Conservation (phyloP, 1,140 invertebrate species). For the Heliconius hewitsoni region DNA sequence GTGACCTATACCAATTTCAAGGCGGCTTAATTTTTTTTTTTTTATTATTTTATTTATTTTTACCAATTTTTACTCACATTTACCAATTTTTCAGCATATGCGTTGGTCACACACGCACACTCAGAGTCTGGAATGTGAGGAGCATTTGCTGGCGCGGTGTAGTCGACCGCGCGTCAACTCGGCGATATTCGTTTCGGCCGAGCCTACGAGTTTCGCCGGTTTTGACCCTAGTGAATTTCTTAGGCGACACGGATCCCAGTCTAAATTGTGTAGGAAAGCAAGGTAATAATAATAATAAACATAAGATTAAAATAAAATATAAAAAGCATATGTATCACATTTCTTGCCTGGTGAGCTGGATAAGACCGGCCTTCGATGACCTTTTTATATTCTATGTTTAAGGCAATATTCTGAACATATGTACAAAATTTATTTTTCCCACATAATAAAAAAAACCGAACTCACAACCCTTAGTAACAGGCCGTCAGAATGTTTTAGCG, state of each 20-base stretch:
- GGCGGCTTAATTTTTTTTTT: too few species aligned
- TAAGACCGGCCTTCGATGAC: too few species aligned
- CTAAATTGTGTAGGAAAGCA: slow-evolving; percentile 88
- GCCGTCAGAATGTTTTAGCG: too few species aligned
- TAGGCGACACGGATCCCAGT: slow-evolving; percentile 88
- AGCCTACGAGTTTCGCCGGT: slow-evolving; percentile 87
- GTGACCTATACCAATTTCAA: neutral
- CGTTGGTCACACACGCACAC: slow-evolving; percentile 84
- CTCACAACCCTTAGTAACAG: too few species aligned
- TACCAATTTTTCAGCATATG: slow-evolving; percentile 83
- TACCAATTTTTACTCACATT: neutral
- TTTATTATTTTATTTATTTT: neutral
- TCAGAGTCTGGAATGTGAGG: slow-evolving; percentile 83
- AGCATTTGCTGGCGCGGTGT: slow-evolving; percentile 80
- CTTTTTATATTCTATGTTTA: too few species aligned
- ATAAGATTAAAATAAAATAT: too few species aligned
- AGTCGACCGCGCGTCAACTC: slow-evolving; percentile 88
- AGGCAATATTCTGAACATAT: too few species aligned
- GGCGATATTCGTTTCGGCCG: slow-evolving; percentile 87
- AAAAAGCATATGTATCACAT: too few species aligned
- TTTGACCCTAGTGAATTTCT: slow-evolving; percentile 89
- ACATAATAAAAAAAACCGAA: too few species aligned
- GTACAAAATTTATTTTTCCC: too few species aligned
- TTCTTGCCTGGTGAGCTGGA: too few species aligned
- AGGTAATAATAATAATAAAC: slow-evolving; percentile 71